Conservation (phyloP, 2,888 invertebrate genomes). For the Ypsolopha sequella region DNA sequence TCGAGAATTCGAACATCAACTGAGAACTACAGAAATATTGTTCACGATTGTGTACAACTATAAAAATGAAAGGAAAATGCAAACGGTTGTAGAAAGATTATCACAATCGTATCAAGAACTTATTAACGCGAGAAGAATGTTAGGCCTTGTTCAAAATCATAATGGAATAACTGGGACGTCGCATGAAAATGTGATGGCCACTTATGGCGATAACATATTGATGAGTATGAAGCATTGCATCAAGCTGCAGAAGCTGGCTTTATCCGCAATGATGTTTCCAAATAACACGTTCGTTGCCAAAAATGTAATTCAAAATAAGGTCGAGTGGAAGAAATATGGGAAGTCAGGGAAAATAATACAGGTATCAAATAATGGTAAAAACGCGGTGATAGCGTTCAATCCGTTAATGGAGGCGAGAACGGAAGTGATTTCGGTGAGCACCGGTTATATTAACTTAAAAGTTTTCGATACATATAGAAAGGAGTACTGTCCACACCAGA, state of each 20-base stretch:
- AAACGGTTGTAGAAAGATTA: conserved; percentile 75
- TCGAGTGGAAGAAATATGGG: conserved; percentile 85
- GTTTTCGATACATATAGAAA: conserved; percentile 75
- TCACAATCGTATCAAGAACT: conserved; percentile 88
- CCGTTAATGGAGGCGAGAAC: conserved; percentile 82
- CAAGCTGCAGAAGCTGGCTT: conserved; percentile 80
- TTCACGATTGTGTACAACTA: conserved; percentile 85
- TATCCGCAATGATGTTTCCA: conserved; percentile 70
- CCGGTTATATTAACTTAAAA: conserved; percentile 78
- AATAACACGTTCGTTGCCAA: conserved; percentile 36
- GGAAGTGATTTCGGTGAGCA: conserved; percentile 80
- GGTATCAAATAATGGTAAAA: conserved; percentile 71
- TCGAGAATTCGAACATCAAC: conserved; percentile 84
- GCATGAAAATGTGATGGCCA: conserved; percentile 91
- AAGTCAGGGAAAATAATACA: conserved; percentile 81
- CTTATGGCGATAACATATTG: conserved; percentile 90
- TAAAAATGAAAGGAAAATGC: conserved; percentile 73
- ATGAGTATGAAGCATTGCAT: conserved; percentile 85
- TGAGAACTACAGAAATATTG: conserved; percentile 86
- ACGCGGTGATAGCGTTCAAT: conserved; percentile 84
- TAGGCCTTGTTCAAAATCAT: conserved; percentile 96
- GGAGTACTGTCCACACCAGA: conserved; percentile 79
- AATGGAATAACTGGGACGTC: conserved; percentile 98
- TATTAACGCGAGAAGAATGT: conserved; percentile 82
- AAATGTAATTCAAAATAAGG: conserved; percentile 71